Base-by-base conservation (phyloP, 2,888 invertebrate genomes). In the Cheilosia vernalis region DNA sequence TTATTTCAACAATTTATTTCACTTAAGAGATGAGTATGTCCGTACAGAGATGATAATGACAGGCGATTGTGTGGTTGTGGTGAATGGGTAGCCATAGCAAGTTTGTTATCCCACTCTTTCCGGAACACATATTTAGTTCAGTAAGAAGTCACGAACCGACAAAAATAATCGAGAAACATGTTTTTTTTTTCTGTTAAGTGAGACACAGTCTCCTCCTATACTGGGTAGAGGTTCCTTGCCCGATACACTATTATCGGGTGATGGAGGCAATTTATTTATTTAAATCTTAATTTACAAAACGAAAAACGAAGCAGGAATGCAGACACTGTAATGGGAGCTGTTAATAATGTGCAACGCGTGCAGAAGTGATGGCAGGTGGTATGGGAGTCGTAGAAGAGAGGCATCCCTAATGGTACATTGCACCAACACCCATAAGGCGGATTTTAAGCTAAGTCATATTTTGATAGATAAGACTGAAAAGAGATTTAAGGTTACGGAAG, bases 1-100 rank as follows among this genome's bases (percentile, higher is more conserved):
- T 74, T 74, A 80, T 76, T 70, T 24, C 17, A 42, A 79, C 69
- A 84, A 84, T 84, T 84, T 84, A 80, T 80, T 80, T 84, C 80
- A 84, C 80, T 84, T 79, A 80, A 84, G 53, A 77, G 60, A 60
- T 53, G 49, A 51, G 47, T 74, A 27, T 37, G 13, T 24, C 51
- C 44, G 15, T 40, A 53, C 42, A 44, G 33, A 73, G 56, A 69
- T 37, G 21, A 70, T 66, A 74, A 70, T 69, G 80, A 58, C 53
- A 33, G 40, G 69, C 24, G 53, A 10, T 33, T 37, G 37, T n/a
- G 27, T n/a, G 13, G 19, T n/a, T n/a, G 33, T 21, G 24, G 13
- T 17, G 61, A 42, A 17, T 61, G 42, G 5, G 27, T 7, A 61
- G 44, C 40, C 58, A 51, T 7, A 61, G 44, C 40, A 47, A 51